Conservation (phyloP, 1,140 invertebrate genomes). For the Caenorhabditis inopinata region DNA sequence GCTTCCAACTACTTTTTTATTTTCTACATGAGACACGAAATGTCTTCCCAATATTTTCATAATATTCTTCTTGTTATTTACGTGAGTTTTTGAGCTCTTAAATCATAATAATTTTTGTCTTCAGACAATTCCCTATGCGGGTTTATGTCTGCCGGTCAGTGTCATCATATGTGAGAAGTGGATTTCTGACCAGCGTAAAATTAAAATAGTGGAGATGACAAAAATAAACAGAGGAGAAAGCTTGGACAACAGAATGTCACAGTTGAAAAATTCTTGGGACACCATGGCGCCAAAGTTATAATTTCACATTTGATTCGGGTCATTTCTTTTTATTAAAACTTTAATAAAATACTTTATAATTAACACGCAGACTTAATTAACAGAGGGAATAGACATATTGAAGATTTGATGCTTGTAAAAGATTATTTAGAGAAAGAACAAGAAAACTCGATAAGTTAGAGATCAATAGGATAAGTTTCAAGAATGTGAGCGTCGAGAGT, state of each 20-base stretch:
- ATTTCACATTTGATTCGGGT: too few relatives aligned
- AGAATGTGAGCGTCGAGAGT: neutral
- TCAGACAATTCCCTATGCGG: conserved; percentile 6
- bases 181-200: conserved; percentile 3
- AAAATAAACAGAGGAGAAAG: neutral
- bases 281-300: neutral
- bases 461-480: neutral
- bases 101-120: neutral
- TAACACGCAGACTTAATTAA: too few relatives aligned
- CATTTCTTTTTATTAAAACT: too few relatives aligned
- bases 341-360: too few relatives aligned
- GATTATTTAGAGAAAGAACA: too few relatives aligned
- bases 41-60: neutral
- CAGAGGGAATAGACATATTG: too few relatives aligned
- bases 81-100: neutral
- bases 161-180: neutral
- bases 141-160: neutral
- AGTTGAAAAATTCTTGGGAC: neutral
- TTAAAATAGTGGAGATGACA: neutral
- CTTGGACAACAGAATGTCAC: neutral
- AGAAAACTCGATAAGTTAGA: too few relatives aligned
- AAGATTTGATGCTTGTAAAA: too few relatives aligned
- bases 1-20: neutral
- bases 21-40: neutral
- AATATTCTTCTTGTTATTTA: neutral